These are phyloP conservation scores for Melipona quadrifasciata DNA, from an alignment of 1,140 invertebrate species.

Conservation along the genomic window DNA sequence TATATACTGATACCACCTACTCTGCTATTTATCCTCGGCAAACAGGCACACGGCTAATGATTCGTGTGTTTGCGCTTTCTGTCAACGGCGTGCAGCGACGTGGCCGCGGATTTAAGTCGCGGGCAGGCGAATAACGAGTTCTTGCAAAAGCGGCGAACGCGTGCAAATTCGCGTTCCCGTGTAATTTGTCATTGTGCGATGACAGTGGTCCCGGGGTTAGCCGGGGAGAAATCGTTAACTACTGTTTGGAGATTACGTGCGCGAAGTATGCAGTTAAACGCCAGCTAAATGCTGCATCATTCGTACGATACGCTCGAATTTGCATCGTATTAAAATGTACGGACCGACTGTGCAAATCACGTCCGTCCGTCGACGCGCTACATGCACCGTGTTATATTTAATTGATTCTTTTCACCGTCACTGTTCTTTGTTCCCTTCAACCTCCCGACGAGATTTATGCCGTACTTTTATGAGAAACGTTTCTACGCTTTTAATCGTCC, in stretches of 20 bases:
- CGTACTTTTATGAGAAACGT: not conserved
- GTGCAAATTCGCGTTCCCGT: no score
- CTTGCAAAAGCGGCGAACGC: not conserved
- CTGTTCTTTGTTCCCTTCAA: not conserved
- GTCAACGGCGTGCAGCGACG: not conserved
- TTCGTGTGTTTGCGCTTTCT: not conserved
- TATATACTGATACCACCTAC: not conserved
- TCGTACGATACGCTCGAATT: not conserved
- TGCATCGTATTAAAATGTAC: slow-evolving; percentile 1
- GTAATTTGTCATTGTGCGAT: not conserved
- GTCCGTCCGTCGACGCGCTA: not conserved
- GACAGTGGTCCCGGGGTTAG: not conserved
- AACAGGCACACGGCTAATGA: not conserved
- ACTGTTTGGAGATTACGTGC: slow-evolving; percentile 1
- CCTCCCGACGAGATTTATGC: not conserved
- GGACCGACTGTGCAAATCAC: not conserved
- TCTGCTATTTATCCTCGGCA: not conserved
- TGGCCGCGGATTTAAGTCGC: not conserved
- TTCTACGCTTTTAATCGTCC: not conserved
- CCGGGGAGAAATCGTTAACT: slow-evolving; percentile 1
- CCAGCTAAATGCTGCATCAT: not conserved
- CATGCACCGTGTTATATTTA: not conserved
- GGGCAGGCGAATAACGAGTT: not conserved
- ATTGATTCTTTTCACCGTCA: slow-evolving; percentile 1
- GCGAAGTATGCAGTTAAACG: not conserved